Evolutionary conservation across 23 tunicate species (phyloP), one percentile per base, ranked within the genome.

Genomic region (Trididemnum clinides): DNA sequence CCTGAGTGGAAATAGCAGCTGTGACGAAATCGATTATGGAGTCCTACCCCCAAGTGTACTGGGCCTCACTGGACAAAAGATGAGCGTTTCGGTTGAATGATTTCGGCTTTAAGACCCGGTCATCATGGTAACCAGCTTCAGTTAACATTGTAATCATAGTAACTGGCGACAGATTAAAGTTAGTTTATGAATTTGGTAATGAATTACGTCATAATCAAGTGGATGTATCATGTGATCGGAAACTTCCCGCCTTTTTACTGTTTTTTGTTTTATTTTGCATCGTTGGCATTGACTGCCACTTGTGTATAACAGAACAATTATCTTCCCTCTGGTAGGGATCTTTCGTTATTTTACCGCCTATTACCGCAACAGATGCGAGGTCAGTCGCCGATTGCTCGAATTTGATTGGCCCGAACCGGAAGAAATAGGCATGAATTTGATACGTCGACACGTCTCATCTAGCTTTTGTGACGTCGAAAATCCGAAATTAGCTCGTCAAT

Each of bases 21-120:
- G 89, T 51, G 97, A 92, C 65, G 97, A 92, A 49, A 39, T 87
- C 69, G 97, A 92, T 20, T 92, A 66, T 78, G 88, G 87, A 10
- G 86, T 71, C 25, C 21, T 88, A 26, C 92, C 92, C 39, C 88
- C 82, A 50, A 33, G 84, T 71, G 82, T 88, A 69, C 85, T 92
- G 39, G 85, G 89, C 58, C 70, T 92, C 34, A 64, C 97, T n/a
- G 97, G 88, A 15, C 97, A 69, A 63, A 85, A 83, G 50, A 62
- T 92, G 65, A 78, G 88, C 54, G 91, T 92, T 59, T 44, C 78
- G 39, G 91, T 81, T 22, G 97, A 92, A 75, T 92, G 80, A 81
- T 63, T 33, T 65, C 10, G 12, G 58, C 20, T 6, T 5, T 0
- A 20, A 50, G 57, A n/a, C 69, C 6, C n/a, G 5, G 69, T 62